Conservation (phyloP, 2,797 vertebrate species). For the Pseudochirops cupreus region DNA sequence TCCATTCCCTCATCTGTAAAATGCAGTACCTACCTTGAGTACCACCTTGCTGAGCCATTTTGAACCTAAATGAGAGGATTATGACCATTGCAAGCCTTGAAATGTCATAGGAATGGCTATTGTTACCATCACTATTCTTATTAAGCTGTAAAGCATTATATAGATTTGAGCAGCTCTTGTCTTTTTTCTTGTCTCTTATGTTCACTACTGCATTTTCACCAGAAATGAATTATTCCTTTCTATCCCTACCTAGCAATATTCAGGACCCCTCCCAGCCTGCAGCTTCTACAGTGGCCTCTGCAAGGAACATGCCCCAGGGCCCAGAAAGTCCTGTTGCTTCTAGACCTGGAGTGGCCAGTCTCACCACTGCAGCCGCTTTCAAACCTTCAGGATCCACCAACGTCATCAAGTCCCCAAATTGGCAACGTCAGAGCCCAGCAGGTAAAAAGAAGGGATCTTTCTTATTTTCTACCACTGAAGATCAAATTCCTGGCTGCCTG, state of each 20-base stretch:
- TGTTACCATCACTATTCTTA: neutral
- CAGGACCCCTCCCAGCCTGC: constrained; percentile 82
- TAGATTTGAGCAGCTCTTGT: neutral
- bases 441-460: constrained; percentile 82
- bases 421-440: constrained; percentile 86
- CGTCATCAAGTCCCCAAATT: constrained; percentile 82
- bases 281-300: constrained; percentile 79
- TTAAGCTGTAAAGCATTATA: neutral
- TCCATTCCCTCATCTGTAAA: neutral
- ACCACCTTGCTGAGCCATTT: neutral
- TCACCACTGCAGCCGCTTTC: constrained; percentile 79
- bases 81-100: neutral
- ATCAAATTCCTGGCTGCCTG: neutral
- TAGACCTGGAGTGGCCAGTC: constrained; percentile 78
- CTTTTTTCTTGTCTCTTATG: neutral
- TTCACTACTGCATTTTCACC: neutral
- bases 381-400: constrained; percentile 82
- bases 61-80: neutral
- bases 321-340: constrained; percentile 60
- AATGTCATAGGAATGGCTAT: neutral
- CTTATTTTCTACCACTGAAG: neutral
- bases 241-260: constrained; percentile 82
- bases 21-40: neutral
- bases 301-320: constrained; percentile 84
- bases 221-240: constrained; percentile 68